A percentile compares a stretch with the other conserved stretches of the same genome.
Conservation (phyloP, 2,113 vertebrate species). For the Antigone vipio region DNA sequence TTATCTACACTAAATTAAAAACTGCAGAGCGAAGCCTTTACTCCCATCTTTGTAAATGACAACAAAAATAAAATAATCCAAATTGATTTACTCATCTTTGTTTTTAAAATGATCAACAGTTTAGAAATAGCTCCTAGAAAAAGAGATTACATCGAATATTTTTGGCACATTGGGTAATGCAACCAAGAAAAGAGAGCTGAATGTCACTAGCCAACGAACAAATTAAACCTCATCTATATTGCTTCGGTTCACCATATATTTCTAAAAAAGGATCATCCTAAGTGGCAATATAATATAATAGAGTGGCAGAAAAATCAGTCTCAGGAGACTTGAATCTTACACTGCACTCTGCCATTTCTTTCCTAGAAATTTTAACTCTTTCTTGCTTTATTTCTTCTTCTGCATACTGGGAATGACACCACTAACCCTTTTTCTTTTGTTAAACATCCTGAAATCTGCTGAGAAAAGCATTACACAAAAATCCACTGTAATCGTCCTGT, state of each 20-base stretch:
- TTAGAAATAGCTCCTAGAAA: neutral
- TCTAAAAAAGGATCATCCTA: neutral
- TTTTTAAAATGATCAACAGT: neutral
- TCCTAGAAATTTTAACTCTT: neutral
- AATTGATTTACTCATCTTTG: neutral
- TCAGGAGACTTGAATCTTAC: neutral
- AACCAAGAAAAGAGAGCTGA: neutral
- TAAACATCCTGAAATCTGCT: neutral
- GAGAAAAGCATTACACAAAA: neutral
- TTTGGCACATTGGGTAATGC: neutral
- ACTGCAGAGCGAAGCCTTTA: neutral
- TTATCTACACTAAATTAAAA: neutral
- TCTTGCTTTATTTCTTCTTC: neutral
- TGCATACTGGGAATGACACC: neutral
- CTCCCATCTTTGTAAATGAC: neutral
- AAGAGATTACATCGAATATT: neutral
- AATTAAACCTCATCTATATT: neutral
- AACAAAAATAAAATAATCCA: neutral
- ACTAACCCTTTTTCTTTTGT: neutral
- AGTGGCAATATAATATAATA: neutral
- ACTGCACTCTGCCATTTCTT: neutral
- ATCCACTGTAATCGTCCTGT: rapidly evolving
- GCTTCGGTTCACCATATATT: neutral
- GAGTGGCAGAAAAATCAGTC: neutral
- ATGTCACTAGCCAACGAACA: neutral